phyloP scores from a whole-genome alignment of 2,888 invertebrate genomes.

The Ametastegia equiseti region DNA sequence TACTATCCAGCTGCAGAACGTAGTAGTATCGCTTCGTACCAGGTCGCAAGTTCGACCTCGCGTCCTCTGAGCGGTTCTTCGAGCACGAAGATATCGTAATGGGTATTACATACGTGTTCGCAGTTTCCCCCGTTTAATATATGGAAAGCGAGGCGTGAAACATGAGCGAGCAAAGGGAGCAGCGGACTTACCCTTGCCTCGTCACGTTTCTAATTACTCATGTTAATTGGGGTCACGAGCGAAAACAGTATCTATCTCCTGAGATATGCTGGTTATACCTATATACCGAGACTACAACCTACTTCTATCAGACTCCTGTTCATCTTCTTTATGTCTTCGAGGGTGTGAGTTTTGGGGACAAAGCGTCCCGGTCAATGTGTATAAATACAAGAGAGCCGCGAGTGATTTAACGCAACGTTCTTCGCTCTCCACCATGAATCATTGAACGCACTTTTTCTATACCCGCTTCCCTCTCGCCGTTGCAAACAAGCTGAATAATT shows the following conservation, averaged over 20 bases:
- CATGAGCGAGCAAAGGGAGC: neutral
- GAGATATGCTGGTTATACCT: neutral
- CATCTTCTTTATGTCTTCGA: neutral
- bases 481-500: neutral
- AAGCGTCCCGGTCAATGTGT: neutral
- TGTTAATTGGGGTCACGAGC: slow-evolving; percentile 19
- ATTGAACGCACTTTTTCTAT: neutral
- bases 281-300: neutral
- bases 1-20: neutral
- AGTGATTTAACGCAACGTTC: neutral
- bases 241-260: slow-evolving; percentile 16
- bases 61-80: neutral
- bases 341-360: neutral
- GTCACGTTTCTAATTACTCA: slow-evolving; percentile 35
- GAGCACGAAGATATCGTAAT: neutral
- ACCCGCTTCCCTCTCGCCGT: neutral
- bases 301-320: neutral
- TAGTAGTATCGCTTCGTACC: too few species aligned
- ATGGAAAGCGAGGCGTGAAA: slow-evolving; percentile 1
- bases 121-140: neutral
- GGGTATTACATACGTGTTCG: neutral
- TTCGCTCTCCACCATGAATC: neutral
- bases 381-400: neutral
- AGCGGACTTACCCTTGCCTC: neutral
- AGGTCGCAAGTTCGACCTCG: neutral